These are phyloP conservation scores for Heliconius eleuchia DNA, from an alignment of 1,140 invertebrate genomes.

Conservation along the genomic window DNA sequence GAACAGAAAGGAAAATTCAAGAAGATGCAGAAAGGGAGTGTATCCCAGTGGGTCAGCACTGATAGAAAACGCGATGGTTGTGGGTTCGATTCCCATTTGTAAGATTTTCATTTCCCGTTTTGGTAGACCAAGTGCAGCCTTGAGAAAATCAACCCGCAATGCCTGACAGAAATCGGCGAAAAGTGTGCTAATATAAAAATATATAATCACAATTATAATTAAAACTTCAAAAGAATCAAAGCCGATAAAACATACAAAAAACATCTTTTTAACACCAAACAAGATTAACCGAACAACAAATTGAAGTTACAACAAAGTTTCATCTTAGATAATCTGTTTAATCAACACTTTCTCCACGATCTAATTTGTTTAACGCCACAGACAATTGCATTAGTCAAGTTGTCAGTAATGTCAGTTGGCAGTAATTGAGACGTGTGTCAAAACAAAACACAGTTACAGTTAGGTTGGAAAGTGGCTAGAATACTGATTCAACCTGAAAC, in stretches of 20 bases:
- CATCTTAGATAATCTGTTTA: conserved; percentile 16
- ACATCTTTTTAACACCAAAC: neutral
- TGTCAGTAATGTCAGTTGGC: conserved; percentile 12
- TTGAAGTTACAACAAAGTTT: neutral
- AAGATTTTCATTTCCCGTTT: too few relatives aligned
- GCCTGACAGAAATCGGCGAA: neutral
- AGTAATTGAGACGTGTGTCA: conserved; percentile 42
- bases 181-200: too few relatives aligned
- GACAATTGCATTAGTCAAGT: neutral
- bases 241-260: neutral
- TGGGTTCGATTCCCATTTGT: too few relatives aligned
- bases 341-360: conserved; percentile 42
- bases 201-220: neutral
- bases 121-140: too few relatives aligned
- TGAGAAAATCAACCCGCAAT: neutral
- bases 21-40: too few relatives aligned
- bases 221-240: neutral
- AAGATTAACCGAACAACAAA: neutral
- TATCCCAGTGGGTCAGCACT: too few relatives aligned
- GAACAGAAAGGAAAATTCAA: too few relatives aligned
- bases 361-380: conserved; percentile 38
- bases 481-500: conserved; percentile 26
- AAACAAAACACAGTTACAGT: conserved; percentile 39
- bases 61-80: too few relatives aligned
- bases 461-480: conserved; percentile 29